Percentiles rank a stretch among this genome's conserved stretches.
These are phyloP conservation scores for Oreochromis tanganicae DNA, from an alignment of 2,113 vertebrate species.

Conservation along the genomic window DNA sequence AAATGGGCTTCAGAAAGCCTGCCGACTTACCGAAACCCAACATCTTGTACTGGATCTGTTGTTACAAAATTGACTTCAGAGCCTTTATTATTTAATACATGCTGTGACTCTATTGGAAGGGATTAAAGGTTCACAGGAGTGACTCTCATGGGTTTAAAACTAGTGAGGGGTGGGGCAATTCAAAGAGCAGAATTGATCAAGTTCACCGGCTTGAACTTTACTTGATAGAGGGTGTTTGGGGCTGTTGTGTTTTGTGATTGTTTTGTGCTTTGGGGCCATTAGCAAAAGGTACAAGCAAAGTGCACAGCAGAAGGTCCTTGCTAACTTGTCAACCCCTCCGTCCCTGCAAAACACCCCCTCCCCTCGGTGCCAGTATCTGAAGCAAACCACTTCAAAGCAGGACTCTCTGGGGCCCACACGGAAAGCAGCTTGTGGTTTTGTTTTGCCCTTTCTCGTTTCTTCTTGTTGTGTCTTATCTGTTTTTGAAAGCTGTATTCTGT, in stretches of 20 bases:
- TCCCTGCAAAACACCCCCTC: neutral
- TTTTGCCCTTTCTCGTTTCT: conserved; percentile 10
- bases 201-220: conserved; percentile 3
- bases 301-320: conserved; percentile 24
- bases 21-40: conserved; percentile 5
- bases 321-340: conserved; percentile 7
- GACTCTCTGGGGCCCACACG: conserved; percentile 43
- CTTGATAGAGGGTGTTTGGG: conserved; percentile 9
- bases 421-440: conserved; percentile 58
- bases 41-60: neutral
- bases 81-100: neutral
- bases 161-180: neutral
- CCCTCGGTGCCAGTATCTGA: neutral
- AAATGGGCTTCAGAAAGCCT: neutral
- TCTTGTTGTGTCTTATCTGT: conserved; percentile 34
- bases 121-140: neutral
- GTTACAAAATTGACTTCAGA: neutral
- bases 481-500: conserved; percentile 51
- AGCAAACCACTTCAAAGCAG: conserved; percentile 71
- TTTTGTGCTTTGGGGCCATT: conserved; percentile 24
- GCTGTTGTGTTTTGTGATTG: conserved; percentile 18
- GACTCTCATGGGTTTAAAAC: conserved; percentile 6
- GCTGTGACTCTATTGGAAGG: neutral
- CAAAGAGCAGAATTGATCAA: neutral
- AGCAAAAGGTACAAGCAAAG: conserved; percentile 30